Percentiles rank a stretch among this genome's conserved stretches.
Conservation (phyloP, 2,888 invertebrate species). For the Cryptophagus acutangulus region DNA sequence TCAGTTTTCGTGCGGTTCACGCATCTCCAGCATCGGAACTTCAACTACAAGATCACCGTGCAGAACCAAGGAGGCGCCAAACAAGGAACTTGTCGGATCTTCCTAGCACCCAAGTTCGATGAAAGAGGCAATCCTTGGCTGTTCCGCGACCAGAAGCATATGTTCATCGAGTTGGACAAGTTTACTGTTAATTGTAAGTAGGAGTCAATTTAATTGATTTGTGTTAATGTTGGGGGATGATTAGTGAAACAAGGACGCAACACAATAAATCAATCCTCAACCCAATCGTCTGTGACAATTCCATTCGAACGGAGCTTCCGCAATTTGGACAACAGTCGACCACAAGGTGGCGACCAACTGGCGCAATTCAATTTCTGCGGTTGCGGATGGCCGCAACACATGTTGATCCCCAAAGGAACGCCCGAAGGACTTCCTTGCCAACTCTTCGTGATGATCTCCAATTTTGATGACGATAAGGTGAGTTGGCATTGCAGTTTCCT, state of each 20-base stretch:
- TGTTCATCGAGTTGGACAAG: constrained; percentile 72
- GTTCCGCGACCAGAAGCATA: constrained; percentile 58
- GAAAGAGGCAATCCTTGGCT: constrained; percentile 61
- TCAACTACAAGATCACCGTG: constrained; percentile 54
- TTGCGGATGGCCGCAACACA: constrained; percentile 83
- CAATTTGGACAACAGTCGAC: constrained; percentile 59
- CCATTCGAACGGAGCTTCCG: constrained; percentile 79
- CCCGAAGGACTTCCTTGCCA: constrained; percentile 61
- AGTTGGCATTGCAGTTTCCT: constrained; percentile 21
- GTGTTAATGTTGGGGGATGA: constrained; percentile 9
- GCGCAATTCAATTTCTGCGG: constrained; percentile 75
- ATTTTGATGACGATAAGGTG: constrained; percentile 64
- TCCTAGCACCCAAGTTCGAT: constrained; percentile 62
- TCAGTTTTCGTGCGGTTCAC: constrained; percentile 59
- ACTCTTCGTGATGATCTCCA: constrained; percentile 73
- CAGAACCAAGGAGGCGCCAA: constrained; percentile 45
- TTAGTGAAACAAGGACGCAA: constrained; percentile 65
- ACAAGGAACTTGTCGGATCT: constrained; percentile 64
- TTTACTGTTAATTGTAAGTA: constrained; percentile 59
- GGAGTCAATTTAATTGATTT: constrained; percentile 24
- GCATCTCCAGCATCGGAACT: constrained; percentile 72
- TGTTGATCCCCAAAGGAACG: constrained; percentile 70
- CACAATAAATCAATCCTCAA: constrained; percentile 60
- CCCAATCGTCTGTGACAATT: constrained; percentile 74
- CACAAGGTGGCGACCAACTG: constrained; percentile 52